Conservation (phyloP, 2,797 vertebrate species). For the Ciconia nigra region DNA sequence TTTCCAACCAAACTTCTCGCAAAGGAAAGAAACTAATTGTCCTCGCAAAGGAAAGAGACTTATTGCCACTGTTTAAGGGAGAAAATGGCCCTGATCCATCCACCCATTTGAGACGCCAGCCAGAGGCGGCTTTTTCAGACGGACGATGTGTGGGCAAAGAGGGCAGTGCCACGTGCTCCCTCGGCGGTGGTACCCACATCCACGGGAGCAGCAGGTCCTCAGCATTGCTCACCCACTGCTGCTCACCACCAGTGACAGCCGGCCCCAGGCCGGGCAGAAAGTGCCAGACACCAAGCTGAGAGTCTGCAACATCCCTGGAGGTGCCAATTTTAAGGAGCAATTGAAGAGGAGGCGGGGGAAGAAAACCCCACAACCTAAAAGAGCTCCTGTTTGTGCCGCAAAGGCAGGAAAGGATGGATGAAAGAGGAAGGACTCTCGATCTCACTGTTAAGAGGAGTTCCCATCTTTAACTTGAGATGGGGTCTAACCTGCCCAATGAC, state of each 20-base stretch:
- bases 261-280: neutral
- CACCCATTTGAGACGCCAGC: neutral
- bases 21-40: slow-evolving; percentile 40
- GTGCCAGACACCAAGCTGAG: neutral
- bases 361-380: neutral
- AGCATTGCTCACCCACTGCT: neutral
- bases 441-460: neutral
- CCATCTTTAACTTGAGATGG: neutral
- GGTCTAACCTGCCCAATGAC: neutral
- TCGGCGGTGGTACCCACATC: neutral
- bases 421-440: neutral
- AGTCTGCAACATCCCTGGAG: neutral
- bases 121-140: neutral
- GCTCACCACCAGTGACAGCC: neutral
- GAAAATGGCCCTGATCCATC: slow-evolving; percentile 23
- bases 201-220: neutral
- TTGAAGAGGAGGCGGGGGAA: neutral
- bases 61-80: neutral
- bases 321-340: neutral
- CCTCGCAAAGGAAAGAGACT: neutral
- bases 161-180: neutral
- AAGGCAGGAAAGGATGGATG: neutral
- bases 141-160: neutral
- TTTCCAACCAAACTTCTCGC: neutral
- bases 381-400: neutral